Base-by-base conservation (phyloP, 2,888 invertebrate genomes). In the Heliconius hortense region DNA sequence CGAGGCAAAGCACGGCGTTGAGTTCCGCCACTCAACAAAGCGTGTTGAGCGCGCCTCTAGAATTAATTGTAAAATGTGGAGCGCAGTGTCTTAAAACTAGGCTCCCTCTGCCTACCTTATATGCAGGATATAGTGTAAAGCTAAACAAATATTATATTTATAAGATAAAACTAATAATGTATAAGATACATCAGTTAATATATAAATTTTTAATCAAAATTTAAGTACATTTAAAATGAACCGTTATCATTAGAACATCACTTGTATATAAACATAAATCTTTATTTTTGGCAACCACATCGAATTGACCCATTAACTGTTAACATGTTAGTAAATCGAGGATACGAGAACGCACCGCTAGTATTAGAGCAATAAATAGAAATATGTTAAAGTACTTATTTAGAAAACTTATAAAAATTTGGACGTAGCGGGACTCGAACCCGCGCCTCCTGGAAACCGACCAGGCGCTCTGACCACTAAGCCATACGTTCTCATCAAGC, bases 271-370 rank as follows among this genome's bases (percentile, higher is more conserved):
- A 48, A 7, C 31, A 53, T 63, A 69, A 69, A 59, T 74, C 53
- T 59, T 62, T 69, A 56, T 43, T 62, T 69, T 74, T 74, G 69
- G 74, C 74, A 74, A 43, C 43, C 67, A 24, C 28, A 67, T 59
- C 21, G 56, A 59, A 60, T 73, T 67, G 43, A 67, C 28, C 67
- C 69, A 66, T 73, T 73, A 74, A 63, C 53, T 48, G 35, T 69
- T 63, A 74, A 69, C 39, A 60, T 63, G 48, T 69, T 69, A 35
- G 48, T 62, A 56, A 69, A 63, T 53, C 26, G 31, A 69, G 31
- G 53, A 62, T 62, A 13, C 59, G 39, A 28, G 28, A 43, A 62
- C 28, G 53, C 48, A 21, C 21, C 48, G 18, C 18, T 0, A 26
- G 4, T 43, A 67, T 35, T 1, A 24, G 13, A 64, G 13, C 64